Evolutionary conservation across 92 coral and sea anemone species (phyloP).

Genomic region (Plumapathes pennacea): DNA sequence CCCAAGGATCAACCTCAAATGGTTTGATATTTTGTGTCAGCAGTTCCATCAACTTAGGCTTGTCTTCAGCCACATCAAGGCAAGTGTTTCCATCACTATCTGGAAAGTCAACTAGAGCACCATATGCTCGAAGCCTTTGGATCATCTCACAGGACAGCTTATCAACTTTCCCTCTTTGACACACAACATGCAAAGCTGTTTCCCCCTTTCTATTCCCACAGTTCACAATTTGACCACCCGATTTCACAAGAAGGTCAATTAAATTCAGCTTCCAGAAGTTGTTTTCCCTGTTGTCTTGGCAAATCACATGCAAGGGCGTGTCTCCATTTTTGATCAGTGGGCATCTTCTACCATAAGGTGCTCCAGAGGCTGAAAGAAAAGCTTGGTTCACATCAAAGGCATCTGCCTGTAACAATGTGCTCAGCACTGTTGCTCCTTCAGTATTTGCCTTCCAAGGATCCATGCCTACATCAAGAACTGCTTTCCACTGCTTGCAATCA

Average conservation of each 20-base stretch:
- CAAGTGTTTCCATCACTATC: constrained; percentile 4
- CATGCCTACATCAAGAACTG: not conserved
- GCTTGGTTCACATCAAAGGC: not conserved
- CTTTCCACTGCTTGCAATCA: too few relatives aligned
- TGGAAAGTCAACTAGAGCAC: not conserved
- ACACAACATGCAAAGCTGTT: too few relatives aligned
- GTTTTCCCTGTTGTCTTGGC: too few relatives aligned
- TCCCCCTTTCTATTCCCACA: too few relatives aligned
- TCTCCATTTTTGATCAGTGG: too few relatives aligned
- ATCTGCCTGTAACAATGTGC: not conserved
- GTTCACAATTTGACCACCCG: too few relatives aligned
- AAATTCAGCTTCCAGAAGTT: too few relatives aligned
- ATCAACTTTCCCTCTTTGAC: too few relatives aligned
- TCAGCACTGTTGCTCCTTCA: not conserved
- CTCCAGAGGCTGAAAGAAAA: too few relatives aligned
- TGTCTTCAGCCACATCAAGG: constrained; percentile 1
- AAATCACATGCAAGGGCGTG: too few relatives aligned
- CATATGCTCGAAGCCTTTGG: constrained; percentile 2
- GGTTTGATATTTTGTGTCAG: not conserved
- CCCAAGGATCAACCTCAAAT: not conserved
- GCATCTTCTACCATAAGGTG: too few relatives aligned
- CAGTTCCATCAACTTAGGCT: constrained; percentile 5
- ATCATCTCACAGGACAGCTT: not conserved
- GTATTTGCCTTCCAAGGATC: not conserved
- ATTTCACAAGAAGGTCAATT: too few relatives aligned